Evolutionary conservation across 1,140 invertebrate genomes (phyloP), one percentile per base, ranked within the genome.

Genomic region (Anadara kagoshimensis): DNA sequence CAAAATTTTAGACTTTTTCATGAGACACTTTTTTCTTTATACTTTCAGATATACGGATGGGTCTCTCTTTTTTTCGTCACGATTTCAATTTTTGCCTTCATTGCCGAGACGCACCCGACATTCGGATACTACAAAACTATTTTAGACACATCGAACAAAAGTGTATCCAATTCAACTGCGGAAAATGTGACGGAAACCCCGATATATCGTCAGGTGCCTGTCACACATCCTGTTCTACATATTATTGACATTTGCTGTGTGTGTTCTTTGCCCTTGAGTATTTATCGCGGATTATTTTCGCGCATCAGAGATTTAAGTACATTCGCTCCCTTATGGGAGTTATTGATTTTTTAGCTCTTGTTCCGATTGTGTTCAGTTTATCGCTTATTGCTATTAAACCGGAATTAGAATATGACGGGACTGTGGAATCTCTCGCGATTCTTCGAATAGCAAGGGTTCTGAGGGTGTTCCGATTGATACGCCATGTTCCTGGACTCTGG

Each of bases 401-500:
- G 2, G 57, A 66, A 51, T 8, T 64, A 16, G 62, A 54, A 12
- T 49, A 66, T 56, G 57, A 62, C 29, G 49, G 58, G 8, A 36
- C 36, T 22, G 51, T 65, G 10, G 44, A 53, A 14, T 57, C 63
- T 20, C 70, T 69, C 20, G 57, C 68, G 0, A 43, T 70, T 22
- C 41, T 70, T 16, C 45, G 66, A 20, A 66, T 70, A 43, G 58
- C 66, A 45, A 76, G 78, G 26, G 71, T 88, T 18, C 47, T 86
- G 10, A 73, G 83, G 3, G 75, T 86, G 51, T 86, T 88, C 76
- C 81, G 85, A 12, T 69, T 88, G 43, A 80, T 85, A 57, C 67
- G 79, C 12, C 98, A 99, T 90, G 97, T 96, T 74, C 99, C 97
- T 85, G 98, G 98, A 75, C 92, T 99, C 73, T 97, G 99, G 91